Evolutionary conservation across 2,888 invertebrate species (phyloP).

Genomic region (Endomychus coccineus): DNA sequence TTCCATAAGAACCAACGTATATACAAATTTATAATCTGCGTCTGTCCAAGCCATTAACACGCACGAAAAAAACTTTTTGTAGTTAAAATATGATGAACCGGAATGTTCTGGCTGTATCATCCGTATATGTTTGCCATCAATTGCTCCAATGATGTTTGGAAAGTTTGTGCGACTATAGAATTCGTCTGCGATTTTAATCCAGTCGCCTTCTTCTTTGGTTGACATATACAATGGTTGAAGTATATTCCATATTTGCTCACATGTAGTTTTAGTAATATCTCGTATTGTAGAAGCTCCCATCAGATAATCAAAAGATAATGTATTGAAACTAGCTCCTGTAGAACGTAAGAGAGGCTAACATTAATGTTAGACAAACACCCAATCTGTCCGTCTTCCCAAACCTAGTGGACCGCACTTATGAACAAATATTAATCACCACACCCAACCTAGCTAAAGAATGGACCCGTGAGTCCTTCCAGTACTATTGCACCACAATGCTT

Average conservation of each 20-base stretch:
- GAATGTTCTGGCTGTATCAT: conserved; percentile 24
- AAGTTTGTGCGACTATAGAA: conserved; percentile 28
- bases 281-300: conserved; percentile 27
- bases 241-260: conserved; percentile 26
- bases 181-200: conserved; percentile 27
- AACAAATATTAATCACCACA: too few species aligned
- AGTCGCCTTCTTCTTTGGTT: conserved; percentile 20
- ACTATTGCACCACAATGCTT: too few species aligned
- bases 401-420: too few species aligned
- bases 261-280: conserved; percentile 27
- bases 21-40: conserved; percentile 22
- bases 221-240: conserved; percentile 19
- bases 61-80: conserved; percentile 26
- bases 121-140: conserved; percentile 30
- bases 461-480: too few species aligned
- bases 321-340: conserved; percentile 27
- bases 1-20: conserved; percentile 26
- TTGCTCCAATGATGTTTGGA: conserved; percentile 32
- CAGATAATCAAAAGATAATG: conserved; percentile 27
- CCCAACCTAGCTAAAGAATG: too few species aligned
- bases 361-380: too few species aligned
- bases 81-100: conserved; percentile 27
- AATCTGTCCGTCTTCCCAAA: too few species aligned
- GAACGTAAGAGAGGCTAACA: too few species aligned
- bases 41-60: conserved; percentile 21